Conservation (phyloP, 37 sponge, comb jelly and placozoan genomes). For the Chondrosia reniformis region DNA sequence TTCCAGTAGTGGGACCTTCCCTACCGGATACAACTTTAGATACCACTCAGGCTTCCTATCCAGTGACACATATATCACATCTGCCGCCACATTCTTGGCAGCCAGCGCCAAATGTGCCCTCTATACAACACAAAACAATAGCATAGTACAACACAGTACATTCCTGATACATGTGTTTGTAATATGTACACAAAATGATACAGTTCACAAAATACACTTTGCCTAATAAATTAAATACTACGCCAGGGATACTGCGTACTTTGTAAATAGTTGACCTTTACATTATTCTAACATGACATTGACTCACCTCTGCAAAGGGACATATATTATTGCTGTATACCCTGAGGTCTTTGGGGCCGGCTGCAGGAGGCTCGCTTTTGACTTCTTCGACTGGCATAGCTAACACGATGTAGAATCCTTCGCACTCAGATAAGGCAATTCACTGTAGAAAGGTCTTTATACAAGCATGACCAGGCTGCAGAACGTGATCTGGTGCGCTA, state of each 20-base stretch:
- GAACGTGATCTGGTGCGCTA: background rate
- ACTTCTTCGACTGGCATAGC: slow-evolving; percentile 20
- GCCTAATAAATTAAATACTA: too few species aligned
- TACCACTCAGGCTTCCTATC: slow-evolving; percentile 72
- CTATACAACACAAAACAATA: slow-evolving; percentile 23
- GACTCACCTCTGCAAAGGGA: slow-evolving; percentile 71
- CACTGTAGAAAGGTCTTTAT: too few species aligned
- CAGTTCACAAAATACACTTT: too few species aligned
- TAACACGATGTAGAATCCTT: too few species aligned
- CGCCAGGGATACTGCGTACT: too few species aligned
- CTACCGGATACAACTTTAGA: slow-evolving; percentile 51
- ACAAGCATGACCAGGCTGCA: too few species aligned
- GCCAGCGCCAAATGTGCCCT: slow-evolving; percentile 57
- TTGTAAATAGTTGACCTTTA: too few species aligned
- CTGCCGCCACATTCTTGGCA: slow-evolving; percentile 30
- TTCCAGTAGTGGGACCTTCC: slow-evolving; percentile 57
- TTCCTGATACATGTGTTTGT: too few species aligned
- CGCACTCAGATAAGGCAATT: too few species aligned
- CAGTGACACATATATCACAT: slow-evolving; percentile 62
- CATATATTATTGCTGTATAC: slow-evolving; percentile 79
- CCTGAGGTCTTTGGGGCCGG: slow-evolving; percentile 25
- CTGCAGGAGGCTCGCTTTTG: background rate
- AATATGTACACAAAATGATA: too few species aligned
- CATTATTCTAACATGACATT: background rate
- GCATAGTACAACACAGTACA: background rate